Base-by-base conservation (phyloP, 2,113 vertebrate genomes). In the Notothenia coriiceps region DNA sequence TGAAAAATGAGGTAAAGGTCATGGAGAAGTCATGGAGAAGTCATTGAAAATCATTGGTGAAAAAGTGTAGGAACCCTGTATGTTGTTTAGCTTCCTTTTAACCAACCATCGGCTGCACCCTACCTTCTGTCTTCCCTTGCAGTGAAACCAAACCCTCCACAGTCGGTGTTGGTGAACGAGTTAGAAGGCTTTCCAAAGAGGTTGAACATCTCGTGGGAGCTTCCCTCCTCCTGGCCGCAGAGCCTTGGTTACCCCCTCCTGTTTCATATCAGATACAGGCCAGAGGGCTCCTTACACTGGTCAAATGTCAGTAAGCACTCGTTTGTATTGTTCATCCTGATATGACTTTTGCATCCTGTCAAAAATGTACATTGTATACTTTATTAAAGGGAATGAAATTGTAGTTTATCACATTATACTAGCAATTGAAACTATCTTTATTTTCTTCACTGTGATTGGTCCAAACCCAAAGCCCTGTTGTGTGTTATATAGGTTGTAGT, bases 141-240 rank as follows among this genome's bases (percentile, higher is more conserved):
- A 96, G 95, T 96, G 82, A 94, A 95, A 80, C 95, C 95, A 2
- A 87, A 95, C 64, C 92, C 94, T 75, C 95, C 95, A 10, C 88
- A 94, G 74, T 73, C 33, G 0, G 68, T 95, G 73, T 1, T 1
- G 33, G 88, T 77, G 14, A 10, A 78, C n/a, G 50, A 65, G 11
- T 20, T 92, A 14, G 73, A 78, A 40, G 92, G 89, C 1, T 74
- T 77, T 25, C 88, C 94, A n/a, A 88, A 65, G 59, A 88, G 76
- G 67, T 88, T 96, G 52, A 20, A 6, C 0, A 86, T 95, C 13
- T 82, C 84, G 0, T 96, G 95, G 95, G 63, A 29, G 5, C 55
- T 74, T 55, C 95, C 95, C 0, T 73, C 84, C 2, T 93, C 94
- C 5, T 96, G 95, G 95, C 87, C 87, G 0, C 6, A 3, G 1